phyloP scores from a whole-genome alignment of 2,888 invertebrate genomes.

The Tipula vernalis region DNA sequence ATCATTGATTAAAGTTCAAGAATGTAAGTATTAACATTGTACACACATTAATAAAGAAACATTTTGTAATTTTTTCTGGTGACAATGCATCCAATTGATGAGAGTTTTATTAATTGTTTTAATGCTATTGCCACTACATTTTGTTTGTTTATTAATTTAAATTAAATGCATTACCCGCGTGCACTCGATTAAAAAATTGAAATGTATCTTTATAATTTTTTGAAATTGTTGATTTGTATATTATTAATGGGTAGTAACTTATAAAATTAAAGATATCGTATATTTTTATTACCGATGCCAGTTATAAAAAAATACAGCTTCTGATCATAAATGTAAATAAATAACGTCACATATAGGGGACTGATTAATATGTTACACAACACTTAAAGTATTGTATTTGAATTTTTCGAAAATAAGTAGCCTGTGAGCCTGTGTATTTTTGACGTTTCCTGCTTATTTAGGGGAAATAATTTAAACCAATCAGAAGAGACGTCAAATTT shows the following conservation, averaged over 20 bases:
- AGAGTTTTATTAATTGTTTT: not conserved
- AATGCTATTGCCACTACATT: not conserved
- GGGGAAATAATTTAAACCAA: too few relatives aligned
- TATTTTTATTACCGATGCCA: not conserved
- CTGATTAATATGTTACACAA: too few relatives aligned
- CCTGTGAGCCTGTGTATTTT: too few relatives aligned
- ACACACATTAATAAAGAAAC: not conserved
- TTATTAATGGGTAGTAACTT: not conserved
- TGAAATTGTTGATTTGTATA: not conserved
- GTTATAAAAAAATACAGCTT: not conserved
- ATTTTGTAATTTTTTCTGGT: not conserved
- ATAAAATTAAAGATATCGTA: not conserved
- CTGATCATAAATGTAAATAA: not conserved
- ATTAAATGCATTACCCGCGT: not conserved
- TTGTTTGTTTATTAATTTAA: not conserved
- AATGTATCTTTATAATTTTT: not conserved
- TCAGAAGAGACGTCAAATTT: too few relatives aligned
- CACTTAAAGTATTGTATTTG: too few relatives aligned
- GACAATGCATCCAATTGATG: not conserved
- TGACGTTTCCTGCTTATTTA: too few relatives aligned
- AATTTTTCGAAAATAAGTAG: too few relatives aligned
- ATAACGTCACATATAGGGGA: not conserved
- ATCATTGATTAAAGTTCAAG: too few relatives aligned
- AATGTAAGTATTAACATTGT: not conserved
- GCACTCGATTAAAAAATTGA: not conserved